Conservation (phyloP, 2,113 vertebrate genomes). For the Mobula birostris region DNA sequence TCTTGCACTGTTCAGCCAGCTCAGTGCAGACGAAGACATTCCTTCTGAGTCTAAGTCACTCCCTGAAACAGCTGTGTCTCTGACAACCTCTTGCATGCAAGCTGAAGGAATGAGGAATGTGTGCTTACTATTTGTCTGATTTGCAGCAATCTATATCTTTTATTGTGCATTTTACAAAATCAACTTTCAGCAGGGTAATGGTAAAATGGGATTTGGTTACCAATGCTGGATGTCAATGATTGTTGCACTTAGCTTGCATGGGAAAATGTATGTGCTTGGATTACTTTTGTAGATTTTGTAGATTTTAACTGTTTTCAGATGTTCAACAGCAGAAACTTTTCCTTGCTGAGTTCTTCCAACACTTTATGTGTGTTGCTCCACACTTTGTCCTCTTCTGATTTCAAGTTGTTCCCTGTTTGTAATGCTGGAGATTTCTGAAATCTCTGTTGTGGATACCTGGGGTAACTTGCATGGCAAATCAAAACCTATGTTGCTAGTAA, state of each 20-base stretch:
- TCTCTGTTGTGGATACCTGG: neutral
- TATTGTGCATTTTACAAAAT: neutral
- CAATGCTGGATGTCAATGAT: neutral
- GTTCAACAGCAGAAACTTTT: neutral
- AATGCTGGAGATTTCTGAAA: neutral
- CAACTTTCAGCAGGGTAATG: neutral
- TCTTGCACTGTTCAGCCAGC: neutral
- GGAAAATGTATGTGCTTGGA: neutral
- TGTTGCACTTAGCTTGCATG: neutral
- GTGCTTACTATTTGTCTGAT: neutral
- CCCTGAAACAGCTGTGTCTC: neutral
- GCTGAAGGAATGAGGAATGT: neutral
- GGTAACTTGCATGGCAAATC: neutral
- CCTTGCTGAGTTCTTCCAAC: no score
- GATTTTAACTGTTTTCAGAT: neutral
- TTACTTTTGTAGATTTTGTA: neutral
- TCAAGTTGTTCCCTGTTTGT: neutral
- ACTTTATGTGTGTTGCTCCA: no score
- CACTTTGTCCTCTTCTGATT: neutral
- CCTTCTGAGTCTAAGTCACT: neutral
- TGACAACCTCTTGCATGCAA: neutral
- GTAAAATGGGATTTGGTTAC: no score
- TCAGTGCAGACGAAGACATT: neutral
- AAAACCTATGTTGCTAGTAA: neutral
- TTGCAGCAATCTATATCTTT: neutral